phyloP scores from a whole-genome alignment of 2,113 vertebrate species.

The Chelonoidis abingdonii region DNA sequence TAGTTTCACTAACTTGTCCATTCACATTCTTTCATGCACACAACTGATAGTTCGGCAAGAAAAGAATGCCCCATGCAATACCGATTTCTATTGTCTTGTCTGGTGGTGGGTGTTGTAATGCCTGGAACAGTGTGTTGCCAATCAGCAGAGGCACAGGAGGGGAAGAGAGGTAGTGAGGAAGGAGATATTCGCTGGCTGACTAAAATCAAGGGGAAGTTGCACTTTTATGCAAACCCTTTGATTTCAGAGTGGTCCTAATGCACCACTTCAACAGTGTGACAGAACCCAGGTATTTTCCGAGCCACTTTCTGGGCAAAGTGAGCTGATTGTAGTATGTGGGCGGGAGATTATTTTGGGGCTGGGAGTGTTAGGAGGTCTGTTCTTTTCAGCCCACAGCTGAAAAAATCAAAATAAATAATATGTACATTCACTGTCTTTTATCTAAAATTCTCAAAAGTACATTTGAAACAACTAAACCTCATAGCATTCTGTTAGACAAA shows the following conservation, averaged over 20 bases:
- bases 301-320: background rate
- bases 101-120: background rate
- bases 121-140: background rate
- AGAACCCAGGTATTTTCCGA: background rate
- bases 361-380: background rate
- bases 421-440: background rate
- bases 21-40: conserved; percentile 29
- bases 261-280: background rate
- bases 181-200: background rate
- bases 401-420: background rate
- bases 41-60: conserved; percentile 51
- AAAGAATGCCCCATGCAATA: conserved; percentile 1
- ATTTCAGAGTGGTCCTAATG: background rate
- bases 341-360: background rate
- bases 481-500: background rate
- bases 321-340: accelerated
- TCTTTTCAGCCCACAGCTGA: background rate
- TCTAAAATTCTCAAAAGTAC: background rate
- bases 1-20: conserved; percentile 42
- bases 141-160: background rate
- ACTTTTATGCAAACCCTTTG: background rate
- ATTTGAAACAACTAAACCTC: background rate
- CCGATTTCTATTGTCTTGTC: conserved; percentile 28
- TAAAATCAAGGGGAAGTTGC: background rate
- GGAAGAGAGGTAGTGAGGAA: background rate